phyloP scores from a whole-genome alignment of 1,140 invertebrate species.

The Atta texana region DNA sequence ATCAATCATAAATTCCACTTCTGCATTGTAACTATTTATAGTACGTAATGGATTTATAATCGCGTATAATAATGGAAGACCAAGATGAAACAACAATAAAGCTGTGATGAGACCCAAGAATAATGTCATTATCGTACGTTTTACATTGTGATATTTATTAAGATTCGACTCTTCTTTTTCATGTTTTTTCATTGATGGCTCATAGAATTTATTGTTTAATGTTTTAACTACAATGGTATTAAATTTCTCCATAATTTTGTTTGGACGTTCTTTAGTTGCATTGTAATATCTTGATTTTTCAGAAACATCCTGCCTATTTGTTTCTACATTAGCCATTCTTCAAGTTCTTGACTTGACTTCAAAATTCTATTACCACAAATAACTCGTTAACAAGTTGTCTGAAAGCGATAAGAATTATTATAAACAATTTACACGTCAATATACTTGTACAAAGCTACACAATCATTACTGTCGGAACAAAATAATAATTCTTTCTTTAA shows the following conservation, averaged over 20 bases:
- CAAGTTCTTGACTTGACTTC: neutral
- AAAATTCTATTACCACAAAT: neutral
- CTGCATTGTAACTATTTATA: neutral
- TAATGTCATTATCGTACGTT: neutral
- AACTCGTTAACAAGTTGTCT: neutral
- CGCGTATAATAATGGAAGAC: neutral
- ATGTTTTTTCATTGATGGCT: neutral
- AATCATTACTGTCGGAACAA: neutral
- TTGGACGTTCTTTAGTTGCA: neutral
- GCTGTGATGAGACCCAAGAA: neutral
- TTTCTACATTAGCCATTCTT: neutral
- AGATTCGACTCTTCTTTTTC: neutral
- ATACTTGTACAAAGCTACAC: neutral
- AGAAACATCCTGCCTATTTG: neutral
- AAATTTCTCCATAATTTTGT: neutral
- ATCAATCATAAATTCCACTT: conserved; percentile 31
- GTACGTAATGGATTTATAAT: neutral
- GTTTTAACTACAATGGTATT: neutral
- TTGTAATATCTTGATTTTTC: neutral
- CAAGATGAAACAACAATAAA: neutral
- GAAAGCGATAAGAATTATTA: conserved; percentile 37
- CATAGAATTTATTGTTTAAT: neutral
- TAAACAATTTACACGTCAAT: neutral
- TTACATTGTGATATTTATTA: neutral
- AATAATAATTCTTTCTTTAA: neutral